Evolutionary conservation across 2,797 vertebrate species (phyloP).

Genomic region (Gallinago nigripennis): DNA sequence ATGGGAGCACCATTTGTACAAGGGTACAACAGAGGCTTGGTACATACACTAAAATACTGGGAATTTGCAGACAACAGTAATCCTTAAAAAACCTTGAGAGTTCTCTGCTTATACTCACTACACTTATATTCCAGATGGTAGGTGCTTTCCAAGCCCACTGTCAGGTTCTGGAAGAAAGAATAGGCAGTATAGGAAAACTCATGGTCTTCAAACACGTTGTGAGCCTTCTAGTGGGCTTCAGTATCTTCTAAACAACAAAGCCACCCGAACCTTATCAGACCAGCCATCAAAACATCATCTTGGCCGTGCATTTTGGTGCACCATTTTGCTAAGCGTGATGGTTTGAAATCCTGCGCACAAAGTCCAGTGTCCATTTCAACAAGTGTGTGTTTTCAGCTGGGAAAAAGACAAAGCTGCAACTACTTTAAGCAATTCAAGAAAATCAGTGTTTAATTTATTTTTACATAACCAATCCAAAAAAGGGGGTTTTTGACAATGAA

Average conservation of each 20-base stretch:
- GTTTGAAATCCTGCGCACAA: not conserved
- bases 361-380: not conserved
- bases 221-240: not conserved
- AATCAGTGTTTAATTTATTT: not conserved
- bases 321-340: not conserved
- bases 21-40: not conserved
- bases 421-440: not conserved
- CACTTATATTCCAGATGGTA: not conserved
- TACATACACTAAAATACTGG: not conserved
- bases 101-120: not conserved
- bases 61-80: fast-evolving
- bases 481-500: not conserved
- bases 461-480: not conserved
- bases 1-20: not conserved
- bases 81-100: not conserved
- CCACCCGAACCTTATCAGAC: not conserved
- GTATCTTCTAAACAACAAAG: not conserved
- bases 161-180: not conserved
- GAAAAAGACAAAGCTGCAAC: not conserved
- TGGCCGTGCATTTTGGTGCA: not conserved
- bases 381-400: not conserved
- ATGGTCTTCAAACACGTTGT: not conserved
- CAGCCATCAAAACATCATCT: not conserved
- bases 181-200: not conserved
- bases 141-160: not conserved